A percentile compares a stretch with the other conserved stretches of the same genome.
phyloP scores from a whole-genome alignment of 1,140 invertebrate species.

The Hyles euphorbiae region DNA sequence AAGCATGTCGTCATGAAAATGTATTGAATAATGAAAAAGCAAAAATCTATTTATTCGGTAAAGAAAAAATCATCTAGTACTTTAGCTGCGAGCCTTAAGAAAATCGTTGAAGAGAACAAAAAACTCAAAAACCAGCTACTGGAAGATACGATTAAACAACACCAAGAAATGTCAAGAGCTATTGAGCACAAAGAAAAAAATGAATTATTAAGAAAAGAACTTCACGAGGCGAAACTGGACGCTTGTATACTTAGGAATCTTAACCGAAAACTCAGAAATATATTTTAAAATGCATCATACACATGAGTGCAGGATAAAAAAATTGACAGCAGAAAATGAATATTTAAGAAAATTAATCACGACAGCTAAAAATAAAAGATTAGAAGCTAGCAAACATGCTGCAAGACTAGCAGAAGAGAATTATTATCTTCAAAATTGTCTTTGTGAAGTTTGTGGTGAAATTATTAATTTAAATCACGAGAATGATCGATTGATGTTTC shows the following conservation, averaged over 20 bases:
- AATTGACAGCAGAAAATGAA: slow-evolving; percentile 39
- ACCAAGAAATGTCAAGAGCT: slow-evolving; percentile 63
- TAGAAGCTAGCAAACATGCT: slow-evolving; percentile 45
- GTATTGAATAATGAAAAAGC: slow-evolving; percentile 21
- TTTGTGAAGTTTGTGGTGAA: slow-evolving; percentile 24
- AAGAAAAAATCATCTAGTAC: slow-evolving; percentile 4
- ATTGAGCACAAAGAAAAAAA: slow-evolving; percentile 52
- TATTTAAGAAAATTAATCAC: slow-evolving; percentile 36
- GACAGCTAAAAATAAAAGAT: slow-evolving; percentile 39
- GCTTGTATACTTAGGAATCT: slow-evolving; percentile 28
- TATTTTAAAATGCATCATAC: slow-evolving; percentile 22
- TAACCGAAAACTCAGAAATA: slow-evolving; percentile 12
- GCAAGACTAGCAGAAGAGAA: slow-evolving; percentile 47
- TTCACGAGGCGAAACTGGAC: slow-evolving; percentile 37
- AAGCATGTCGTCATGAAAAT: background rate
- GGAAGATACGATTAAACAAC: slow-evolving; percentile 51
- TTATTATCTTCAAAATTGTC: slow-evolving; percentile 40
- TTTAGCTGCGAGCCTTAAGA: slow-evolving; percentile 25
- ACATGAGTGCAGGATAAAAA: slow-evolving; percentile 26
- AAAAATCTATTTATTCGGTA: slow-evolving; percentile 6
- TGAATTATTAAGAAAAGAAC: slow-evolving; percentile 27
- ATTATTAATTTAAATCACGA: slow-evolving; percentile 25
- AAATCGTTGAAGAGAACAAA: slow-evolving; percentile 36
- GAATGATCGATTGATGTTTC: slow-evolving; percentile 13
- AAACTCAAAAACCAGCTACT: slow-evolving; percentile 30